Conservation (phyloP, 2,888 invertebrate species). For the Adelphocoris suturalis region DNA sequence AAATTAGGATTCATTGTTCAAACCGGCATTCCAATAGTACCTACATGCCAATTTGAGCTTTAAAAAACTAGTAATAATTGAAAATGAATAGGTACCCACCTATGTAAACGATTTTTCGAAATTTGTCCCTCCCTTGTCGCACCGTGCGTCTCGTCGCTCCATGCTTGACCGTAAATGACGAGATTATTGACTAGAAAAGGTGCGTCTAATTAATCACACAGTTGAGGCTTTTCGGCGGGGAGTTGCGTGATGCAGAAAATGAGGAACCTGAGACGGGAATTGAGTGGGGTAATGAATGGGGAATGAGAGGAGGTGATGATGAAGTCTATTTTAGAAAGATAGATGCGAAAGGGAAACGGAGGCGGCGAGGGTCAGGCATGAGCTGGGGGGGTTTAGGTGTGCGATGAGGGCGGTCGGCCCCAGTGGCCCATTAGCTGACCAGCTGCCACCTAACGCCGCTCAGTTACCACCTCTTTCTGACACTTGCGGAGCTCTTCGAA, state of each 20-base stretch:
- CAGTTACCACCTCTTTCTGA: neutral
- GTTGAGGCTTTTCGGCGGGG: neutral
- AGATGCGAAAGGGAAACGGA: constrained; percentile 19
- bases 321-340: constrained; percentile 30
- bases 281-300: constrained; percentile 16
- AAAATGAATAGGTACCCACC: too few species aligned
- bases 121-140: too few species aligned
- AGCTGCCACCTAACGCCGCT: neutral
- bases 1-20: too few species aligned
- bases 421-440: constrained; percentile 11
- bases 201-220: neutral
- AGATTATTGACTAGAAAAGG: too few species aligned
- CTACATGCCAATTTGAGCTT: too few species aligned
- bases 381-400: neutral
- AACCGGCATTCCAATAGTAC: too few species aligned
- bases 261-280: constrained; percentile 9
- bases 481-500: neutral
- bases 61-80: too few species aligned
- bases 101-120: too few species aligned
- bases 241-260: neutral
- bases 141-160: too few species aligned
- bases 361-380: neutral
- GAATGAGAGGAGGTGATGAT: constrained; percentile 19
- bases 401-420: neutral
- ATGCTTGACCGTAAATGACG: too few species aligned